Evolutionary conservation across 2,888 invertebrate genomes (phyloP).

Genomic region (Pristionchus mayeri): DNA sequence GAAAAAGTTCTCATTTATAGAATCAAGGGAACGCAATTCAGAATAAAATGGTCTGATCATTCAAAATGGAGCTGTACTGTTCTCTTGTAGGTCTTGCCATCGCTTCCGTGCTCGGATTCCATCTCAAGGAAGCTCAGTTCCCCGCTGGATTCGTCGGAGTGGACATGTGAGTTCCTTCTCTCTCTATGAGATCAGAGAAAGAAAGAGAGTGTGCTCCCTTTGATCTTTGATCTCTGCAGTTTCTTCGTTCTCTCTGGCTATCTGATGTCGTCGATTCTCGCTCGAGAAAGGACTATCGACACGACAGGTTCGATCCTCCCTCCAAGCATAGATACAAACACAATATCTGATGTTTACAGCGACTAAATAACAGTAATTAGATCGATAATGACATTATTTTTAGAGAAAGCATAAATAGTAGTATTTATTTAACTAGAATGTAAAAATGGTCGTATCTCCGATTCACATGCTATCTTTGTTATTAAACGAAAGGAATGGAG

Average conservation of each 20-base stretch:
- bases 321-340: too few relatives aligned
- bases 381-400: too few relatives aligned
- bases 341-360: too few relatives aligned
- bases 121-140: conserved; percentile 1
- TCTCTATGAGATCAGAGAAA: neutral
- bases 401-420: neutral
- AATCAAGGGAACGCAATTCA: too few relatives aligned
- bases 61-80: too few relatives aligned
- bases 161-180: neutral
- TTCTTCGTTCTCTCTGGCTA: conserved; percentile 40
- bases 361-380: too few relatives aligned
- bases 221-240: neutral
- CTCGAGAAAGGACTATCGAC: neutral
- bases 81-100: neutral
- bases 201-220: neutral
- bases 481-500: neutral
- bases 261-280: conserved; percentile 37
- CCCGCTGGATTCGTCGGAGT: conserved; percentile 37
- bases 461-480: neutral
- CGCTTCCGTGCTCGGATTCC: conserved; percentile 41
- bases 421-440: neutral
- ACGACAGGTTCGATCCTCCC: neutral
- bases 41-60: too few relatives aligned
- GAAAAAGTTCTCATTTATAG: too few relatives aligned
- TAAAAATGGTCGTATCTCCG: too few relatives aligned